Percentiles rank a stretch among this genome's conserved stretches.
Evolutionary conservation across 2,113 vertebrate genomes (phyloP).

Genomic region (Chaetorhynchus papuensis): DNA sequence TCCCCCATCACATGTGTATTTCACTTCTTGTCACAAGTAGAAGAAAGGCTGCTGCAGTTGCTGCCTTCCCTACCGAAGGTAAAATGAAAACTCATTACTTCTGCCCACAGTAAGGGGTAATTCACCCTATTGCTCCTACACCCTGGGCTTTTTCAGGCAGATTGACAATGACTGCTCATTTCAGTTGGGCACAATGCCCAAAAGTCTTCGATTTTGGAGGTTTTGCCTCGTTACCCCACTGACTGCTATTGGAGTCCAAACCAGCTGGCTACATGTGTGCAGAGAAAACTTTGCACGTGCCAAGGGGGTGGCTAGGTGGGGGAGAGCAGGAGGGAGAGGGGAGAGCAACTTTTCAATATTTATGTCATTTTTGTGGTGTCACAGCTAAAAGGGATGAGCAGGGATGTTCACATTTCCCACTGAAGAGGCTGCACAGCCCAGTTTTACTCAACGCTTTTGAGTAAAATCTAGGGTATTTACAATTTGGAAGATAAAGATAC

Average conservation of each 20-base stretch:
- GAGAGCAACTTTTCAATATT: not conserved
- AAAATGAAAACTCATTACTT: not conserved
- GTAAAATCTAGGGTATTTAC: not conserved
- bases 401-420: not conserved
- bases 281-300: not conserved
- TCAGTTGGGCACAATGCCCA: not conserved
- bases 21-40: not conserved
- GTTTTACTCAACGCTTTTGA: not conserved
- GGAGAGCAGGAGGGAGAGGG: not conserved
- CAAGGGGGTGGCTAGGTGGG: not conserved
- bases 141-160: not conserved
- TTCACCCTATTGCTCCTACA: not conserved
- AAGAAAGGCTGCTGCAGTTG: not conserved
- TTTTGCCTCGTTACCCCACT: not conserved
- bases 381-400: not conserved
- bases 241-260: not conserved
- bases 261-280: rapidly evolving
- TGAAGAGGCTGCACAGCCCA: not conserved
- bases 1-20: not conserved
- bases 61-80: not conserved
- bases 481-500: not conserved
- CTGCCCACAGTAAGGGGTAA: not conserved
- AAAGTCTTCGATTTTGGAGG: not conserved
- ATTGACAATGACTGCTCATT: not conserved
- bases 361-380: not conserved